These are phyloP conservation scores for Ophioninae sp. DNA, from an alignment of 2,888 invertebrate genomes.

Conservation along the genomic window DNA sequence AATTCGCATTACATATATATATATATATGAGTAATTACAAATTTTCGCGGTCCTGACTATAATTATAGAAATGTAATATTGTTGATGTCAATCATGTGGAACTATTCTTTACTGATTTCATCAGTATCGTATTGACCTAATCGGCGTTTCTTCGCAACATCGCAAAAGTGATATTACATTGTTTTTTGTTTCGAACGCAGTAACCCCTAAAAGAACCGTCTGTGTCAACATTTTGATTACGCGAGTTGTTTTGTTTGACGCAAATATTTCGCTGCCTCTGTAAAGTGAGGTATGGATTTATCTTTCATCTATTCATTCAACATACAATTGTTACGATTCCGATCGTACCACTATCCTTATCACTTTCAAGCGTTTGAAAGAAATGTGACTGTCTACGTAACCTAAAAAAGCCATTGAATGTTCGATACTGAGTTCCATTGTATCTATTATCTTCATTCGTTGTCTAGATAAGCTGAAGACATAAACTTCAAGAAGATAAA, in stretches of 20 bases:
- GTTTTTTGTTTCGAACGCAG: conserved; percentile 14
- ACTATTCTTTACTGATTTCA: not conserved
- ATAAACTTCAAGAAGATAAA: too few relatives aligned
- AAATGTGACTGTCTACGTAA: conserved; percentile 25
- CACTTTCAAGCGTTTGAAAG: conserved; percentile 1
- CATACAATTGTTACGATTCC: not conserved
- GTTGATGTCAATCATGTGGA: not conserved
- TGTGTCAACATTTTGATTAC: conserved; percentile 1
- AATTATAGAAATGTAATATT: conserved; percentile 5
- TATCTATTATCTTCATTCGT: not conserved
- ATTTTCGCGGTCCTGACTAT: conserved; percentile 1
- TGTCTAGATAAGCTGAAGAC: not conserved
- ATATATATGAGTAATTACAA: conserved; percentile 34
- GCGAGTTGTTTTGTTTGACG: conserved; percentile 8
- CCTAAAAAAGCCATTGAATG: conserved; percentile 5
- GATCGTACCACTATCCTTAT: not conserved
- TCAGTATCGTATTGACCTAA: not conserved
- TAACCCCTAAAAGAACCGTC: conserved; percentile 32
- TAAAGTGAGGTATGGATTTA: conserved; percentile 4
- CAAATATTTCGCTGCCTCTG: not conserved
- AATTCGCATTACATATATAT: conserved; percentile 18
- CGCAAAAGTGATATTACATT: not conserved
- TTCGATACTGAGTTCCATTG: not conserved
- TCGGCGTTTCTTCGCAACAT: not conserved
- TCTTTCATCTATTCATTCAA: conserved; percentile 10